Percentiles rank a stretch among this genome's conserved stretches.
Evolutionary conservation across 2,113 vertebrate genomes (phyloP).

Genomic region (Neodon shergylaensis): DNA sequence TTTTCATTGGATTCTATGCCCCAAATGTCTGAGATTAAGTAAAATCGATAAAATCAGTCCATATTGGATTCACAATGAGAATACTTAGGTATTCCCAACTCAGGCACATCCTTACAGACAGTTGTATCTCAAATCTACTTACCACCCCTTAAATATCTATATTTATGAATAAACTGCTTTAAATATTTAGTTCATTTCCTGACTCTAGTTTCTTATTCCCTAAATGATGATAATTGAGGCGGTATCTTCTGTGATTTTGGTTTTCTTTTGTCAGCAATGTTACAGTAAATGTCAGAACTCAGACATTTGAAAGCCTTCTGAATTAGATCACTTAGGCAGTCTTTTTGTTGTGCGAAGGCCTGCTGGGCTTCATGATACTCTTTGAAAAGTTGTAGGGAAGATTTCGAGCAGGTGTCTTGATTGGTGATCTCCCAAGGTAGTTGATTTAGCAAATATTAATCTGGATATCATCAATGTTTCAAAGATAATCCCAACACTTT

Average conservation of each 20-base stretch:
- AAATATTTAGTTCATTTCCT: background rate
- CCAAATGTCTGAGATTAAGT: background rate
- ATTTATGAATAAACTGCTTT: background rate
- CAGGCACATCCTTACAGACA: background rate
- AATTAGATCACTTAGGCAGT: background rate
- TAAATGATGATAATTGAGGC: background rate
- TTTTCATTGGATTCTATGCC: background rate
- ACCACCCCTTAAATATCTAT: background rate
- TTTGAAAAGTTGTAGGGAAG: conserved; percentile 46
- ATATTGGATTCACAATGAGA: background rate
- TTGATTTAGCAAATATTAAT: conserved; percentile 15
- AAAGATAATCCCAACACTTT: background rate
- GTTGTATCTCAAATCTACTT: background rate
- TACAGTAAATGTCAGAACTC: background rate
- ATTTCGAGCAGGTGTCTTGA: background rate
- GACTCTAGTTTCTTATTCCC: background rate
- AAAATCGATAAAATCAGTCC: background rate
- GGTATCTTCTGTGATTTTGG: background rate
- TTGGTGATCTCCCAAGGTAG: background rate
- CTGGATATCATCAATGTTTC: background rate
- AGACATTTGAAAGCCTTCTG: conserved; percentile 3
- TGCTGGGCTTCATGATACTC: background rate
- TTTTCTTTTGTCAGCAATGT: conserved; percentile 2
- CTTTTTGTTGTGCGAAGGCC: background rate
- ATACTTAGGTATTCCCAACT: background rate